Base-by-base conservation (phyloP, 2,888 invertebrate genomes). In the Tetragonula carbonaria region DNA sequence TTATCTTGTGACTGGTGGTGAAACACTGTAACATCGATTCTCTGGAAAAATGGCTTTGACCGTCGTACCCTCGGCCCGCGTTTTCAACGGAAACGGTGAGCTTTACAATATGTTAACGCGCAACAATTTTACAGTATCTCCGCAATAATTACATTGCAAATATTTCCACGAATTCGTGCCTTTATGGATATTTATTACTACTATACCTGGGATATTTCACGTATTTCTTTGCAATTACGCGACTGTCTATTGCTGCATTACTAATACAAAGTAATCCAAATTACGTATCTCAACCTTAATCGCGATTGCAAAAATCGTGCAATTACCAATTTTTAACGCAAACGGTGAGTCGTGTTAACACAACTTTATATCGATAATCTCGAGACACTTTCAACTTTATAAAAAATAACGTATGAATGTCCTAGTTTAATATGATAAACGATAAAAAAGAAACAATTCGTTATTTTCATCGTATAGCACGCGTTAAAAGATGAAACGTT, bases 41-140 rank as follows among this genome's bases (percentile, higher is more conserved):
- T 38, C 59, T 74, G 81, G 86, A 88, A 85, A 88, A 82, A 94
- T 94, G 94, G 93, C 94, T 72, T 81, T 93, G 88, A 93, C 93
- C 78, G 91, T 93, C 85, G 91, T 92, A 86, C 92, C 93, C 88
- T 93, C 93, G 66, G 87, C 93, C 84, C 91, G 91, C 79, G 91
- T 93, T 90, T 92, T 93, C 88, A 93, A 93, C 86, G 93, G 93
- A 93, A 94, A 93, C 91, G 93, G 94, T 62, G 18, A 62, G 57
- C 16, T 51, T 51, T 51, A 16, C 51, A 0, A 4, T 51, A 4
- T 14, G 14, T 57, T 57, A 57, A 57, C 5, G 14, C 13, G 5
- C n/a, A 57, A 57, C 4, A n/a, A 57, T 14, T n/a, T 57, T 14
- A 0, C 38, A 11, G 8, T 8, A 45, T 11, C 8, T 8, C n/a